Base-by-base conservation (phyloP, 92 coral and sea anemone genomes). In the Zoanthus solanderi region DNA sequence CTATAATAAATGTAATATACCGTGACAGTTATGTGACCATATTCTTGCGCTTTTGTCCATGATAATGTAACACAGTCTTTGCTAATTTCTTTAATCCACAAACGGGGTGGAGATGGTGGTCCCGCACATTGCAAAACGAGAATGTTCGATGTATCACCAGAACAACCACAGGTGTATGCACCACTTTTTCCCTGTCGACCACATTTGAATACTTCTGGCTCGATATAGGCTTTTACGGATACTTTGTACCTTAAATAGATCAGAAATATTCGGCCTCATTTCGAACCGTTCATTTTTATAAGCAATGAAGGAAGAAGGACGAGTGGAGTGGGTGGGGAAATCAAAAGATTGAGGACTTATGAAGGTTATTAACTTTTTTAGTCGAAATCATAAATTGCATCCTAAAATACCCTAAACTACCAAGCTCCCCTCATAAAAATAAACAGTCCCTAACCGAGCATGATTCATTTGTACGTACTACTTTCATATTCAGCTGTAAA, bases 151-250 rank as follows among this genome's bases (percentile, higher is more conserved):
- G 75, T 89, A 1, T 89, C 86, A 71, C 98, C 93, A 77, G 89
- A 93, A 91, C 94, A 95, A 74, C 98, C 96, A 89, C 98, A 95
- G 77, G 91, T 82, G 76, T 84, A 86, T 32, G 84, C 46, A 12
- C 28, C 65, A 23, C 50, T 28, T 10, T 84, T 87, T 8, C 63
- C 81, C 65, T 58, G 72, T 50, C 16, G 28, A 5, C 73, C 83
- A 78, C 67, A 71, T 9, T 87, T 92, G 84, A 87, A 78, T 65
- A 60, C 66, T 79, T 77, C 90, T 14, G 98, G 94, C 69, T 80
- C 91, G 90, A 91, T 80, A 63, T 91, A 94, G 31, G 93, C 81
- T 60, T 78, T 87, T 73, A 95, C 92, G 31, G 69, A 87, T 18
- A 95, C 78, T 18, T 85, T 65, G 88, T 95, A 93, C 80, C 89